These are phyloP conservation scores for Sebastes minor DNA, from an alignment of 2,797 vertebrate genomes.

Conservation along the genomic window DNA sequence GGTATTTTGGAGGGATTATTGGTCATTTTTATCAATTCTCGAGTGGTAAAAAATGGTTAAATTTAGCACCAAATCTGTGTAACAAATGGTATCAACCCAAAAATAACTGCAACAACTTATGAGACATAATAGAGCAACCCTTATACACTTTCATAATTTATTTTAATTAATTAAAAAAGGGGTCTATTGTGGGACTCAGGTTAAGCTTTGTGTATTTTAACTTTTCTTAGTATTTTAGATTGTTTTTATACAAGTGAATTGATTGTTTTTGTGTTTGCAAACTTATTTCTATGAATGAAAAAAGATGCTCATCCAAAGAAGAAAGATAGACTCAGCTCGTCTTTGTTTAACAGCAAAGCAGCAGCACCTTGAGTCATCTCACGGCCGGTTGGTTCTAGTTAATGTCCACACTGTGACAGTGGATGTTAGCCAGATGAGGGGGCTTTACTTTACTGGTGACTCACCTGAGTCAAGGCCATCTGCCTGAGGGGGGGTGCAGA, in stretches of 20 bases:
- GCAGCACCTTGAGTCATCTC: slow-evolving; percentile 47
- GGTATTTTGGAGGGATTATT: too few species aligned
- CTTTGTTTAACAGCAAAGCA: slow-evolving; percentile 1
- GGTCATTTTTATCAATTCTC: too few species aligned
- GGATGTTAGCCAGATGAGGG: slow-evolving; percentile 51
- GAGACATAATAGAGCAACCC: too few species aligned
- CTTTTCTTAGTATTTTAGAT: neutral
- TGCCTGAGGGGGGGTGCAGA: slow-evolving; percentile 6
- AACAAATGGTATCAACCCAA: too few species aligned
- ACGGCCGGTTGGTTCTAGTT: slow-evolving; percentile 47
- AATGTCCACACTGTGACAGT: slow-evolving; percentile 33
- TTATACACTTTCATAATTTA: too few species aligned
- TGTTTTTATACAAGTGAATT: neutral
- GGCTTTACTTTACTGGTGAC: slow-evolving; percentile 54
- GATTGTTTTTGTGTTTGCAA: neutral
- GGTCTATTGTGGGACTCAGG: too few species aligned
- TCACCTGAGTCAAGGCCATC: slow-evolving; percentile 62
- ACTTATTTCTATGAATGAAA: neutral
- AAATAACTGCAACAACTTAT: too few species aligned
- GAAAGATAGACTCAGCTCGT: slow-evolving; percentile 12
- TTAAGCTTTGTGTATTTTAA: too few species aligned
- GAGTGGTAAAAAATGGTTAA: too few species aligned
- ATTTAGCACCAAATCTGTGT: too few species aligned
- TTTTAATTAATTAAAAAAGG: too few species aligned
- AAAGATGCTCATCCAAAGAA: neutral